These are phyloP conservation scores for Lepidurus apus DNA, from an alignment of 1,140 invertebrate species.

Conservation along the genomic window DNA sequence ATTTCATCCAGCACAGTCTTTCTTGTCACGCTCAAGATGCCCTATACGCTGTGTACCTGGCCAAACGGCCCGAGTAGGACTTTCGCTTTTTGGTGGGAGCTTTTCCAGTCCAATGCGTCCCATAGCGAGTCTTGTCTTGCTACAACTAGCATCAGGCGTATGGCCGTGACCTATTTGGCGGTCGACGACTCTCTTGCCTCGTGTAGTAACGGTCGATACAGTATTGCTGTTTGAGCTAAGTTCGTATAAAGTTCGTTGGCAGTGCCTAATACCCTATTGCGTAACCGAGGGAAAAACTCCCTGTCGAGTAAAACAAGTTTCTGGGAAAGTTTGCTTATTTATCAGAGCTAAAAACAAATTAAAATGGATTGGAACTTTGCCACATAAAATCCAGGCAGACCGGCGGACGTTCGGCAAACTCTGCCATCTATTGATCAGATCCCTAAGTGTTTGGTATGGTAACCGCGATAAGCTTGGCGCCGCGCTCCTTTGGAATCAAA, in stretches of 20 bases:
- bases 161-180: conserved; percentile 32
- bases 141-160: background rate
- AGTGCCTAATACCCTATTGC: too few species aligned
- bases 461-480: too few species aligned
- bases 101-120: background rate
- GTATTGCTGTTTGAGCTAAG: background rate
- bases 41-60: background rate
- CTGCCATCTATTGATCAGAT: background rate
- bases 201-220: background rate
- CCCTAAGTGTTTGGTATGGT: background rate
- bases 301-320: too few species aligned
- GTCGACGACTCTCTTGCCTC: conserved; percentile 25
- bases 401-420: background rate
- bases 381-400: too few species aligned
- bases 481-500: too few species aligned
- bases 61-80: background rate
- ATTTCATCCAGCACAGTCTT: background rate
- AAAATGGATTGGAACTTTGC: too few species aligned
- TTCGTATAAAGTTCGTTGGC: background rate
- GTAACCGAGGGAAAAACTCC: background rate
- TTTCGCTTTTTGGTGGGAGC: conserved; percentile 8
- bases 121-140: background rate
- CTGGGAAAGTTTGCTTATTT: too few species aligned
- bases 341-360: too few species aligned
- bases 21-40: background rate